These are phyloP conservation scores for Cryptoprocta ferox DNA, from an alignment of 2,797 vertebrate genomes.

Conservation along the genomic window DNA sequence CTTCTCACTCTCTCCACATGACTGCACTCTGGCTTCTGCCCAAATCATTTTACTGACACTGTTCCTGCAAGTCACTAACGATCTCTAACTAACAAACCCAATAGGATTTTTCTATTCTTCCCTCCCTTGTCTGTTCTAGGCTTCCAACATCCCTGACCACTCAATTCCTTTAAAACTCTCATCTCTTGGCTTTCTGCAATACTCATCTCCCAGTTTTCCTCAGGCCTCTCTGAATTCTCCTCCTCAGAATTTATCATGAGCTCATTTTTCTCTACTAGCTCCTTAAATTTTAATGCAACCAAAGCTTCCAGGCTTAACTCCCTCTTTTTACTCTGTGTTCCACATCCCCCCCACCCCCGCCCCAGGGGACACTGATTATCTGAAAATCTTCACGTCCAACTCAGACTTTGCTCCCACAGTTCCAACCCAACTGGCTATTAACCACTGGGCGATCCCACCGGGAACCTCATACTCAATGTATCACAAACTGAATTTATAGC, in stretches of 20 bases:
- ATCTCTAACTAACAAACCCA: constrained; percentile 50
- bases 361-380: background rate
- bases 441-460: background rate
- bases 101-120: background rate
- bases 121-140: constrained; percentile 7
- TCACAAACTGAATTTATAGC: background rate
- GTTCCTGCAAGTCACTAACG: constrained; percentile 34
- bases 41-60: constrained; percentile 28
- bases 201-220: background rate
- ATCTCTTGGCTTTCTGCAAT: background rate
- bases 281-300: background rate
- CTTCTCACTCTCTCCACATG: constrained; percentile 1
- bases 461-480: background rate
- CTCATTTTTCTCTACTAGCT: background rate
- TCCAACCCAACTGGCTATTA: background rate
- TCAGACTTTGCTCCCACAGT: background rate
- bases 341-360: background rate
- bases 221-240: background rate
- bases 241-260: background rate
- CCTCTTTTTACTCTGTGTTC: background rate
- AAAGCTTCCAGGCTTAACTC: background rate
- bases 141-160: constrained; percentile 1
- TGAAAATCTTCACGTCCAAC: background rate
- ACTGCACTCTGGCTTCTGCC: constrained; percentile 41
- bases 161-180: background rate